These are phyloP conservation scores for Tigriopus californicus DNA, from an alignment of 2,888 invertebrate genomes.

Conservation along the genomic window DNA sequence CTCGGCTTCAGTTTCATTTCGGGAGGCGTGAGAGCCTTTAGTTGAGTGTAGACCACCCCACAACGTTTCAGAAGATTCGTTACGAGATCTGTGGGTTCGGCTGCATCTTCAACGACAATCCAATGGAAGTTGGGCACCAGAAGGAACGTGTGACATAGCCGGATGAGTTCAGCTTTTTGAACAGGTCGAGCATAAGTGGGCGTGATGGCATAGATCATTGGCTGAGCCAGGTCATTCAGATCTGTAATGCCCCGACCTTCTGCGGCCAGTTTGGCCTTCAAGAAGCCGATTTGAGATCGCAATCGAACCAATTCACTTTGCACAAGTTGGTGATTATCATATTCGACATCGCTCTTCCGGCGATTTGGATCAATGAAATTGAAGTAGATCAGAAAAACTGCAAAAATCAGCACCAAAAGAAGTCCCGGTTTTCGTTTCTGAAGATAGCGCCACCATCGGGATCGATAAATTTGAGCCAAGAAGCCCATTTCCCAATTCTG, in stretches of 20 bases:
- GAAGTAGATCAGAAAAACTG: too few species aligned
- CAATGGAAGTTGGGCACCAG: conserved; percentile 73
- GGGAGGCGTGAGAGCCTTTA: conserved; percentile 48
- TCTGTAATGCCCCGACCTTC: not conserved
- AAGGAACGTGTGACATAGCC: conserved; percentile 55
- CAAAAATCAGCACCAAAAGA: too few species aligned
- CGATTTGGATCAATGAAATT: too few species aligned
- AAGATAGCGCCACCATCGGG: too few species aligned
- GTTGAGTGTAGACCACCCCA: conserved; percentile 42
- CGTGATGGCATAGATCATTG: conserved; percentile 72
- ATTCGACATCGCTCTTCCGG: too few species aligned
- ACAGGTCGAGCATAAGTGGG: conserved; percentile 72
- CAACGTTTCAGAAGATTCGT: conserved; percentile 46
- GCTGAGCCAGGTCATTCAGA: conserved; percentile 29
- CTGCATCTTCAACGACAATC: conserved; percentile 76
- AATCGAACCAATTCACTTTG: not conserved
- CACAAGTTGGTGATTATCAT: not conserved
- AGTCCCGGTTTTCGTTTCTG: too few species aligned
- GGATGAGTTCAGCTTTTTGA: conserved; percentile 83
- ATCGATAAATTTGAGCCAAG: too few species aligned
- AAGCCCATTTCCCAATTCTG: too few species aligned
- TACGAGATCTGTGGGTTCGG: conserved; percentile 40
- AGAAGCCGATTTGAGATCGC: not conserved
- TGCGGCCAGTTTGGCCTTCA: not conserved
- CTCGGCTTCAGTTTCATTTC: conserved; percentile 45